phyloP scores from a whole-genome alignment of 2,888 invertebrate genomes.

The Tiphia femorata region DNA sequence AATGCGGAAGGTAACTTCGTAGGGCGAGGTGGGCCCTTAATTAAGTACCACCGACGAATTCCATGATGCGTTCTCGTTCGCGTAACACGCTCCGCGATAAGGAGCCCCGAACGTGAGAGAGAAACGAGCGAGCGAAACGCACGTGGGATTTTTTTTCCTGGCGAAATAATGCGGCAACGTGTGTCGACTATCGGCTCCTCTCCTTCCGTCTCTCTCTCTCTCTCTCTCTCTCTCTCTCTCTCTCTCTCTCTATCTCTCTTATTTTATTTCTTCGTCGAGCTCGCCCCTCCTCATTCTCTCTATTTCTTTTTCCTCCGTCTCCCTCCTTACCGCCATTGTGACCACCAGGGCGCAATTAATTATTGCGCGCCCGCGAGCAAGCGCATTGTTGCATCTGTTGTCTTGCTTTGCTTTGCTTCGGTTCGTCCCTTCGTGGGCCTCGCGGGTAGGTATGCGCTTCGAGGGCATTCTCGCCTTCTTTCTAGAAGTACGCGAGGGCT shows the following conservation, averaged over 20 bases:
- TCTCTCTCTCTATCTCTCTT: conserved; percentile 5
- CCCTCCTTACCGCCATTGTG: conserved; percentile 51
- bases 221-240: neutral
- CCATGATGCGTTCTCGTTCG: conserved; percentile 43
- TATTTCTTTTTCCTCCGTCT: conserved; percentile 4
- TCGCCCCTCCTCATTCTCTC: neutral
- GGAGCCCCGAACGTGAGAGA: conserved; percentile 26
- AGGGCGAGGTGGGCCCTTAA: conserved; percentile 35
- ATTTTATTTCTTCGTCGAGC: no score
- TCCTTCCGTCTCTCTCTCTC: conserved; percentile 9
- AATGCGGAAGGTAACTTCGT: conserved; percentile 32
- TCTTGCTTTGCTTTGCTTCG: conserved; percentile 41
- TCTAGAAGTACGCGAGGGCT: no score
- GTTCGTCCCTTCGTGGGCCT: conserved; percentile 15
- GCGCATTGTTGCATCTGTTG: conserved; percentile 57
- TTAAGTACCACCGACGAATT: conserved; percentile 47
- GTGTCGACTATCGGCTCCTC: no score
- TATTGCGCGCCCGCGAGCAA: conserved; percentile 59
- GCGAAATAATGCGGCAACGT: conserved; percentile 49
- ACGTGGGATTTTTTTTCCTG: conserved; percentile 54
- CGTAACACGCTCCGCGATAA: conserved; percentile 44
- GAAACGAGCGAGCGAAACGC: conserved; percentile 28
- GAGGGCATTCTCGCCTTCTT: no score
- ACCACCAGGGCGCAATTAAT: conserved; percentile 63
- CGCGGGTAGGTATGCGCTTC: neutral